Conservation (phyloP, 2,113 vertebrate species). For the Oreocharis arfaki region DNA sequence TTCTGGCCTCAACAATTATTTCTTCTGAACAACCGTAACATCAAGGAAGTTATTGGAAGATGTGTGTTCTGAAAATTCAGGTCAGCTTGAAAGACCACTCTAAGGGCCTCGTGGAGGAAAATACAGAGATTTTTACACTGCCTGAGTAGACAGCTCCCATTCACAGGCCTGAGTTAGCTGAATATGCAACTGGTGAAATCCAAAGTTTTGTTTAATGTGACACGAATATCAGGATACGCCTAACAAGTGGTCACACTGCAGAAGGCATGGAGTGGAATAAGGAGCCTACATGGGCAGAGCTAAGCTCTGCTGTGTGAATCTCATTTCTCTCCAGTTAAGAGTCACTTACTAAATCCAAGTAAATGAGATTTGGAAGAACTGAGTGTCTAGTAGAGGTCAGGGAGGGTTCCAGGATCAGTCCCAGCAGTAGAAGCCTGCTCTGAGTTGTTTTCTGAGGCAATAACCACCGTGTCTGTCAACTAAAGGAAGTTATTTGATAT, state of each 20-base stretch:
- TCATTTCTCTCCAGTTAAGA: not conserved
- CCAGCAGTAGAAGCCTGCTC: not conserved
- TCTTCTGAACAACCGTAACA: not conserved
- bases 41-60: not conserved
- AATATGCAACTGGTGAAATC: not conserved
- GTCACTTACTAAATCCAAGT: not conserved
- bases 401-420: not conserved
- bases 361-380: not conserved
- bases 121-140: not conserved
- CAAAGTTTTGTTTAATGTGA: not conserved
- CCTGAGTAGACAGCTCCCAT: not conserved
- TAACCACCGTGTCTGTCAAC: not conserved
- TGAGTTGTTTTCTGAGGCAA: not conserved
- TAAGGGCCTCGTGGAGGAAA: not conserved
- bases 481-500: not conserved
- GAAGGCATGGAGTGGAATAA: not conserved
- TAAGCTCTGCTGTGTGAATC: not conserved
- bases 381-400: not conserved
- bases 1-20: not conserved
- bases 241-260: not conserved
- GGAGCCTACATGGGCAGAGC: not conserved
- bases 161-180: not conserved
- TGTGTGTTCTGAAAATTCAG: not conserved
- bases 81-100: not conserved
- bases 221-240: fast-evolving